Base-by-base conservation (phyloP, 2,888 invertebrate genomes). In the Dioctria rufipes region DNA sequence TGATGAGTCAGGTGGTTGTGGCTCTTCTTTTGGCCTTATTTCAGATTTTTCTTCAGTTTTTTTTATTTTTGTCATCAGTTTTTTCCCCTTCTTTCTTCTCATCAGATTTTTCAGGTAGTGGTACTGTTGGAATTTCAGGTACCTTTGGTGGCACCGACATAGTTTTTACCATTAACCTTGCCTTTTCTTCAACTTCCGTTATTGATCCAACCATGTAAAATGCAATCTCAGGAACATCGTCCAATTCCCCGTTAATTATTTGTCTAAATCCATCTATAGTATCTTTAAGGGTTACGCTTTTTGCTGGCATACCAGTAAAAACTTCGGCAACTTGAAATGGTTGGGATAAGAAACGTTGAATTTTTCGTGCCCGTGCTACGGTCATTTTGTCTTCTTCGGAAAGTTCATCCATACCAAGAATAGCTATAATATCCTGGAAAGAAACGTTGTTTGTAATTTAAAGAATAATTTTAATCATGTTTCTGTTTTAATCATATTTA, bases 151-250 rank as follows among this genome's bases (percentile, higher is more conserved):
- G 71, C 3, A 49, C n/a, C 13, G 5, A 3, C 5, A 51, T 67
- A 37, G 8, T 69, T 83, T 87, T 87, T 54, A 86, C 86, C 75
- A 87, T 84, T 61, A 85, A 84, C 86, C 96, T 95, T 81, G 96
- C 96, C 90, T 97, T 97, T 83, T 92, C 92, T 71, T 93, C 91
- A 77, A 96, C 96, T 90, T 97, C 97, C 87, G 96, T 96, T 86
- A 98, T 95, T 82, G 94, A 94, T 84, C 98, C 98, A 83, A 97
- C 96, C 97, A 98, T 97, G 91, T 97, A 98, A 92, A 98, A 98
- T 82, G 98, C 98, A 84, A 96, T 95, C 89, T 99, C 99, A 39
- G 97, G 98, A 85, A 98, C 90, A 89, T 97, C 95, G 89, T 98
- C 98, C 87, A 94, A 92, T 86, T 97, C 96, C 86, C 97, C 96